Percentiles rank a stretch among this genome's conserved stretches.
These are phyloP conservation scores for Synergus itoensis DNA, from an alignment of 2,888 invertebrate genomes.

Conservation along the genomic window DNA sequence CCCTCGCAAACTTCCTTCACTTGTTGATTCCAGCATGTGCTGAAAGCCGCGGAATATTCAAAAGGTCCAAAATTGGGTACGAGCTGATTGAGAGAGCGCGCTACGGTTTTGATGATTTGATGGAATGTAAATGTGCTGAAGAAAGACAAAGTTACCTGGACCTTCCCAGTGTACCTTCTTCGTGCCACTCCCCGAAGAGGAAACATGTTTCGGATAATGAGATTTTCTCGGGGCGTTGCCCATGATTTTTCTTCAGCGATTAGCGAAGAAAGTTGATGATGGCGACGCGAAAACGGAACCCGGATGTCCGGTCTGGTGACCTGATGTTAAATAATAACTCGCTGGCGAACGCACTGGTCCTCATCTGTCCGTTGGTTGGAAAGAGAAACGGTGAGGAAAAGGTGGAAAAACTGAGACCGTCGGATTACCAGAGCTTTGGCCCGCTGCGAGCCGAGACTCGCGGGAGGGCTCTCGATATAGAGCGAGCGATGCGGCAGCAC, in stretches of 20 bases:
- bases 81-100: not conserved
- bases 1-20: constrained; percentile 2
- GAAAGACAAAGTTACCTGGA: constrained; percentile 83
- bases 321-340: constrained; percentile 12
- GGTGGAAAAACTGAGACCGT: constrained; percentile 39
- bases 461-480: constrained; percentile 67
- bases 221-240: constrained; percentile 84
- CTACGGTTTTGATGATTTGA: not conserved
- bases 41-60: not conserved
- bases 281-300: not conserved
- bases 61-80: not conserved
- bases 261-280: constrained; percentile 3
- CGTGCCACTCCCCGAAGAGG: constrained; percentile 78
- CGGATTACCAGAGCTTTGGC: constrained; percentile 42
- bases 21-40: constrained; percentile 14
- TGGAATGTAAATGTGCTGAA: not conserved
- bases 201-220: constrained; percentile 79
- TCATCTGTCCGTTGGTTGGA: not conserved
- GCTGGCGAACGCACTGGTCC: not conserved
- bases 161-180: constrained; percentile 92
- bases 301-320: constrained; percentile 12
- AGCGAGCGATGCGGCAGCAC: constrained; percentile 56
- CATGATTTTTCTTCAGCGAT: constrained; percentile 75
- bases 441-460: constrained; percentile 50
- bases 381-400: constrained; percentile 17